Conservation (phyloP, 1,140 invertebrate genomes). For the silkworm (Bombyx mori) region DNA sequence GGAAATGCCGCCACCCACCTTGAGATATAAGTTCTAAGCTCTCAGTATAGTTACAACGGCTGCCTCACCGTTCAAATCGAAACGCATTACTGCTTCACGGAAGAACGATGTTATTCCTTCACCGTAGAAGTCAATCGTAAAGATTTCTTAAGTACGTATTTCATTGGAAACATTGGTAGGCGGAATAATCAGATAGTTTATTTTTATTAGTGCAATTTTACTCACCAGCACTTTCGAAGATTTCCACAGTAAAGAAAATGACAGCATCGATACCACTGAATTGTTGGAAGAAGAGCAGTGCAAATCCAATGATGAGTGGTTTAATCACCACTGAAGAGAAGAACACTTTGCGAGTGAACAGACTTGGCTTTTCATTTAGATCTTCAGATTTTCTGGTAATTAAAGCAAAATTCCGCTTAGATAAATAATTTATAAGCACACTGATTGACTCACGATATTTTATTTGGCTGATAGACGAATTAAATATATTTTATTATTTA, state of each 20-base stretch:
- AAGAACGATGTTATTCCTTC: too few relatives aligned
- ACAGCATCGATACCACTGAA: slow-evolving; percentile 78
- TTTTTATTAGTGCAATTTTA: background rate
- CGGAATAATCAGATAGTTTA: too few relatives aligned
- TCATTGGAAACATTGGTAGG: too few relatives aligned
- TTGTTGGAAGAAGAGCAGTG: slow-evolving; percentile 76
- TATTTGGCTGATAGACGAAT: background rate
- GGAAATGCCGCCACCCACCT: too few relatives aligned
- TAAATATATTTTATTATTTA: background rate
- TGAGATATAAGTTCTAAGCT: too few relatives aligned
- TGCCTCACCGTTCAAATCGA: too few relatives aligned
- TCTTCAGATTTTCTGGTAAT: slow-evolving; percentile 31
- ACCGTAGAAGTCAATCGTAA: too few relatives aligned
- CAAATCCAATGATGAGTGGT: slow-evolving; percentile 61
- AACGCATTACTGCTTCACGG: too few relatives aligned
- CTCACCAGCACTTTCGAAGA: slow-evolving; percentile 71
- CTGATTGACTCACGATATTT: too few relatives aligned
- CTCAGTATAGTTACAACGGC: too few relatives aligned
- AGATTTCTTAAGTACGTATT: too few relatives aligned
- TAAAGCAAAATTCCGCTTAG: background rate
- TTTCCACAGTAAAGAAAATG: slow-evolving; percentile 78
- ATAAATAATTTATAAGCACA: too few relatives aligned
- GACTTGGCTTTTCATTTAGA: slow-evolving; percentile 20
- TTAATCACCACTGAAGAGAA: slow-evolving; percentile 57
- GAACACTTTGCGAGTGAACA: slow-evolving; percentile 62